Percentiles rank a stretch among this genome's conserved stretches.
Evolutionary conservation across 2,888 invertebrate species (phyloP).

Genomic region (Hedya salicella): DNA sequence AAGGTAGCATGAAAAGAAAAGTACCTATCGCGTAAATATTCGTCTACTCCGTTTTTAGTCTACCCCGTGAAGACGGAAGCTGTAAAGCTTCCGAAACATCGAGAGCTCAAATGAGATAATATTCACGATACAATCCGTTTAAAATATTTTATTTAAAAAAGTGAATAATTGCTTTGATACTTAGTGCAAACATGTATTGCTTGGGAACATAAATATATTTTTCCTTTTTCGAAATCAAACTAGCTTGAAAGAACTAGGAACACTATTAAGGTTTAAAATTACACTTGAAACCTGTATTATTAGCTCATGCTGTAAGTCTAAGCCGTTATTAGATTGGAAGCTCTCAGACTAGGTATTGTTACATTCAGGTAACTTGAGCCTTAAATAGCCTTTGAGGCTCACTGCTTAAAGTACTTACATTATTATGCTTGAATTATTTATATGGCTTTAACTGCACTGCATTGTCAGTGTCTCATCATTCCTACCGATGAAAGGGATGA

Average conservation of each 20-base stretch:
- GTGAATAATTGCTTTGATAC: too few relatives aligned
- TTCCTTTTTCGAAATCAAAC: not conserved
- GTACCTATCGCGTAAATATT: too few relatives aligned
- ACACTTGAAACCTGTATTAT: conserved; percentile 1
- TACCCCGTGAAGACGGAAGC: too few relatives aligned
- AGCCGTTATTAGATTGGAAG: conserved; percentile 23
- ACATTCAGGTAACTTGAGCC: conserved; percentile 27
- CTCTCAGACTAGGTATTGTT: conserved; percentile 21
- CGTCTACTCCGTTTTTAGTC: too few relatives aligned
- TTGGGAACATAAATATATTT: too few relatives aligned
- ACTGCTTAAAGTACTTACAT: conserved; percentile 3
- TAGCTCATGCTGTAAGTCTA: conserved; percentile 12
- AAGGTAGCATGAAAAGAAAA: too few relatives aligned
- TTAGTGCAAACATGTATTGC: too few relatives aligned
- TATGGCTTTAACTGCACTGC: not conserved
- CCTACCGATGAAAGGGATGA: too few relatives aligned
- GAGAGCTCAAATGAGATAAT: too few relatives aligned
- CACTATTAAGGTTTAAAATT: not conserved
- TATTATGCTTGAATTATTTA: conserved; percentile 20
- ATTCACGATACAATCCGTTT: too few relatives aligned
- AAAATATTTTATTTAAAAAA: too few relatives aligned
- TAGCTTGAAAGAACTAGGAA: not conserved
- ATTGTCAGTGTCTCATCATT: conserved; percentile 2
- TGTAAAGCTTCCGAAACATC: too few relatives aligned
- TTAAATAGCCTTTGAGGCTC: conserved; percentile 24